Evolutionary conservation across 1,140 invertebrate genomes (phyloP), one percentile per base, ranked within the genome.

Genomic region (Temnothorax nylanderi): DNA sequence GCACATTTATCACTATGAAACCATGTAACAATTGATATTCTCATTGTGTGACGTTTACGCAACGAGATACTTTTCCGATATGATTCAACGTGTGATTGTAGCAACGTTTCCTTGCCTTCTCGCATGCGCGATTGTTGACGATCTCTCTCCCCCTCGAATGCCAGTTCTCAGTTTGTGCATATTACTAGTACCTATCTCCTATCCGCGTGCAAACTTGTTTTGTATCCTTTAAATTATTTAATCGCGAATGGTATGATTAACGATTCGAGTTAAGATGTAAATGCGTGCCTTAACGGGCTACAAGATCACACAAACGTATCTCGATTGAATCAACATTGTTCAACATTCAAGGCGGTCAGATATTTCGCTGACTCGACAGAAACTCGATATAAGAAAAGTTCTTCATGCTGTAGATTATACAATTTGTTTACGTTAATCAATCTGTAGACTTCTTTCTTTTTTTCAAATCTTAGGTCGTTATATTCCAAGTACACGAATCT

Each of bases 121-220:
- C 13, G 47, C 58, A 67, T 18, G n/a, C 69, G 51, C 34, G 44
- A 58, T 71, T 67, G 65, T 86, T 85, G 72, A 86, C 65, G 78
- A 67, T 88, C 84, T 76, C 37, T 81, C 21, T 85, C 51, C 62
- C 37, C 11, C 82, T 77, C 58, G 51, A 51, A 86, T 90, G 88
- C 90, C 89, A 90, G 7, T 47, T 49, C 58, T 90, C 60, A 54
- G 91, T 92, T 93, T 91, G 78, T 89, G 84, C 92, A 88, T 90
- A 85, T 87, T 93, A 41, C 10, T 75, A 93, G 91, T 93, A 91
- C 93, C 90, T 93, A 87, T 90, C 88, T 85, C 87, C 92, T 86
- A 85, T 41, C 78, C 76, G 72, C 54, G 65, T 90, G 88, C 54
- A 54, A 58, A 71, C n/a, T 80, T 85, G 64, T 89, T 86, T 86